Percentiles rank a stretch among this genome's conserved stretches.
phyloP scores from a whole-genome alignment of 2,113 vertebrate genomes.

The Ascaphus truei region DNA sequence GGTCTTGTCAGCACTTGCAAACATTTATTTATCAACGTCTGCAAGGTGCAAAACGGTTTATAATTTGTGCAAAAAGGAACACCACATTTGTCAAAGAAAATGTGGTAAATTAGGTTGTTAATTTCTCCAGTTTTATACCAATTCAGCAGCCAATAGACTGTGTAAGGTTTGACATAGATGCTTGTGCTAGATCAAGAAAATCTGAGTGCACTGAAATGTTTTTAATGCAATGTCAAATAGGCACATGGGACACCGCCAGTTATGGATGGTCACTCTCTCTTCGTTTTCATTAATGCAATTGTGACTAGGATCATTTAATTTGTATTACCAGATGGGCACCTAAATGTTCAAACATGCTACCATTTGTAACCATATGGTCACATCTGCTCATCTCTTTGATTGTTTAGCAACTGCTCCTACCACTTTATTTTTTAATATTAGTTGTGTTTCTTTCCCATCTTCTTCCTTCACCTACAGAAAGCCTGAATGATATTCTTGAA shows the following conservation, averaged over 20 bases:
- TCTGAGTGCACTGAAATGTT: not conserved
- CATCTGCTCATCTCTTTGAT: slow-evolving; percentile 19
- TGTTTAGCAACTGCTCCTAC: slow-evolving; percentile 6
- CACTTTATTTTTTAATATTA: slow-evolving; percentile 4
- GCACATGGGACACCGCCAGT: slow-evolving; percentile 9
- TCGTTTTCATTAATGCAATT: slow-evolving; percentile 30
- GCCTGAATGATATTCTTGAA: too few species aligned
- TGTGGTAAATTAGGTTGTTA: too few species aligned
- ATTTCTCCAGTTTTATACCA: too few species aligned
- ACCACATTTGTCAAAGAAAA: too few species aligned
- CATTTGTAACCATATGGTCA: slow-evolving; percentile 33
- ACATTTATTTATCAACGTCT: too few species aligned
- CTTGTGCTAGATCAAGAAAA: not conserved
- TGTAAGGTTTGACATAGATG: not conserved
- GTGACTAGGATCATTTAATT: slow-evolving; percentile 34
- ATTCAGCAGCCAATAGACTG: not conserved
- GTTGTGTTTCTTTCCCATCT: not conserved
- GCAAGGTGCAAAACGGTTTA: too few species aligned
- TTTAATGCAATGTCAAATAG: slow-evolving; percentile 29
- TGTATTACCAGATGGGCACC: slow-evolving; percentile 33
- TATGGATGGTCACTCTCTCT: slow-evolving; percentile 26
- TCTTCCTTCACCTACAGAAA: not conserved
- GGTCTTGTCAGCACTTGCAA: too few species aligned
- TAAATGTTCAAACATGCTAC: slow-evolving; percentile 30
- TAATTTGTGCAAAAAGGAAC: too few species aligned